Base-by-base conservation (phyloP, 2,888 invertebrate genomes). In the Xestobium rufovillosum region DNA sequence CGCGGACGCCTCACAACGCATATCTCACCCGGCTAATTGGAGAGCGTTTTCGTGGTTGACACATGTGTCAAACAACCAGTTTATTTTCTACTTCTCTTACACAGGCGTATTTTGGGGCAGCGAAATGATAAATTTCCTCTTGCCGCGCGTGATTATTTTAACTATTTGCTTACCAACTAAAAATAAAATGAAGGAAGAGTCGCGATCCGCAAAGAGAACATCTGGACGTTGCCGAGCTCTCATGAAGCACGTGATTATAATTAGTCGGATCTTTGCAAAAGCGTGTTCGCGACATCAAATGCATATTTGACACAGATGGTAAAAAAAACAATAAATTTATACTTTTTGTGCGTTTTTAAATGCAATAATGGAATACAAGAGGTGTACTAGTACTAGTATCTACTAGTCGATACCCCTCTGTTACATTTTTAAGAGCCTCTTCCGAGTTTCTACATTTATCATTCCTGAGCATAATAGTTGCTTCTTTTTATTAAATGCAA, bases 1-100 rank as follows among this genome's bases (percentile, higher is more conserved):
- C 38, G 41, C 42, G 49, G 52, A 52, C 52, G 52, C 50, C 47
- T 49, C 51, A 47, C 41, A 41, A 47, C 48, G 41, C 51, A 62
- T 62, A 61, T 62, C 60, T 62, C 61, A 62, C 55, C 50, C 60
- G 53, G 56, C 59, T 64, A 64, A 64, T 64, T 64, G 61, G 61
- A 52, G 57, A 57, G 52, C 60, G 57, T 60, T 63, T 61, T 59
- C 60, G 58, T 56, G 60, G 60, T 47, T 58, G 60, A 61, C 59
- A 53, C 53, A 44, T 44, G 52, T 59, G 62, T 62, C 62, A 62
- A 62, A 62, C 60, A 58, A 55, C 55, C 49, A 52, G 55, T 59
- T 57, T 52, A 58, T 59, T 60, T 57, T 50, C 49, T 48, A 41
- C 43, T 41, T 26, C 42, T 41, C 44, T 46, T 41, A 36, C 42